A percentile compares a stretch with the other conserved stretches of the same genome.
These are phyloP conservation scores for Globodera rostochiensis DNA, from an alignment of 1,140 invertebrate species.

Conservation along the genomic window DNA sequence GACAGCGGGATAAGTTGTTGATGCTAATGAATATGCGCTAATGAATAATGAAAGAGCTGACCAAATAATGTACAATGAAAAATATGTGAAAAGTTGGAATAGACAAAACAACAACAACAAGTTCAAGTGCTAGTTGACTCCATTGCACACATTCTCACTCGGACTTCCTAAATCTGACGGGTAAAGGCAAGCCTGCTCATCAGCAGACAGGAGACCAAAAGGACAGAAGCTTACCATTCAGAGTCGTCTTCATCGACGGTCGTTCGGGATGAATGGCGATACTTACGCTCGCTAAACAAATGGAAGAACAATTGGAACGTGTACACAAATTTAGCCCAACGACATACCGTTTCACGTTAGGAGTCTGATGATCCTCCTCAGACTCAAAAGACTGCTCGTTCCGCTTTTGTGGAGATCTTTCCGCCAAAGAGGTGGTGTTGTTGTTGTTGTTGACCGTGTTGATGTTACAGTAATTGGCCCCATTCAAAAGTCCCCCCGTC, in stretches of 20 bases:
- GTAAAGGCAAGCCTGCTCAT: neutral
- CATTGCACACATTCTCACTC: conserved; percentile 11
- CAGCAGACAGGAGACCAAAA: neutral
- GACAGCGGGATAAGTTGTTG: neutral
- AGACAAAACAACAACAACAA: conserved; percentile 1
- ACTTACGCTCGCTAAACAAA: neutral
- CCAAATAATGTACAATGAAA: neutral
- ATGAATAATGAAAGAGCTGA: neutral
- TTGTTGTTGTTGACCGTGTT: neutral
- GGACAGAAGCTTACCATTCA: conserved; percentile 18
- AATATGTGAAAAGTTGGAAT: neutral
- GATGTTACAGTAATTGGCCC: conserved; percentile 6
- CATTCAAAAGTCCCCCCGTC: neutral
- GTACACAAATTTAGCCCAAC: no score
- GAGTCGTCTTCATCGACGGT: conserved; percentile 31
- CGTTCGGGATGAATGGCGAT: conserved; percentile 15
- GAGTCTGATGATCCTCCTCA: neutral
- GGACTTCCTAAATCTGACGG: neutral
- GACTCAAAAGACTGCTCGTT: neutral
- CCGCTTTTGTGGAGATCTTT: neutral
- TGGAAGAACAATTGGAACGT: neutral
- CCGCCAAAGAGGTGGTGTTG: neutral
- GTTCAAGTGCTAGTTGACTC: conserved; percentile 6
- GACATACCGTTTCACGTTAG: neutral
- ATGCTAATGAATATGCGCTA: neutral